Percentiles rank a stretch among this genome's conserved stretches.
Evolutionary conservation across 2,888 invertebrate species (phyloP).

Genomic region (Linyphia triangularis): DNA sequence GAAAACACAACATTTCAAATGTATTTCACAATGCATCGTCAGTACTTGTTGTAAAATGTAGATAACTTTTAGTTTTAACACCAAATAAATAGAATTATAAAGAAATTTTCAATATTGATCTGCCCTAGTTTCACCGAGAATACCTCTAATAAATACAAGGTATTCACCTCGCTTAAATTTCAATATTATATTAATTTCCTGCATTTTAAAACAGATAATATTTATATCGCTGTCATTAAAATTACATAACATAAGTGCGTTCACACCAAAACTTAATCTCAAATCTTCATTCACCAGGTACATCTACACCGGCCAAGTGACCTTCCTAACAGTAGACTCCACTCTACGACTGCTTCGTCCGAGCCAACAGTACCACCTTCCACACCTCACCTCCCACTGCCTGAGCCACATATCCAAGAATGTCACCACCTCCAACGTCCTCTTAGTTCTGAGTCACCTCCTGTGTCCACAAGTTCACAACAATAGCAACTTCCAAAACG

Average conservation of each 20-base stretch:
- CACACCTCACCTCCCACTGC: slow-evolving; percentile 85
- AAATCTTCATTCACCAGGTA: slow-evolving; percentile 81
- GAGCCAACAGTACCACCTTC: slow-evolving; percentile 87
- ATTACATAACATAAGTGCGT: neutral
- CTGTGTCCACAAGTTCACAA: slow-evolving; percentile 49
- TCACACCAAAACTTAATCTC: neutral
- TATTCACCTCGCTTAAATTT: too few relatives aligned
- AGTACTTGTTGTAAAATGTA: too few relatives aligned
- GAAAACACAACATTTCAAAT: too few relatives aligned
- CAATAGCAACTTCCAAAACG: neutral
- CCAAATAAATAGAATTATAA: too few relatives aligned
- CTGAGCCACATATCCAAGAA: slow-evolving; percentile 81
- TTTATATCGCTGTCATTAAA: too few relatives aligned
- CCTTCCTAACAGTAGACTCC: slow-evolving; percentile 84
- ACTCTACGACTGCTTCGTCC: slow-evolving; percentile 87
- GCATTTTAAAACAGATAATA: too few relatives aligned
- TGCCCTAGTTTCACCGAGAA: too few relatives aligned
- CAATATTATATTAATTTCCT: too few relatives aligned
- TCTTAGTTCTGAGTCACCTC: slow-evolving; percentile 63
- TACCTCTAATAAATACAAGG: too few relatives aligned
- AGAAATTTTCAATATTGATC: too few relatives aligned
- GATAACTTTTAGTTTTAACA: too few relatives aligned
- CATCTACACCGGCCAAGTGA: slow-evolving; percentile 84
- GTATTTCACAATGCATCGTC: too few relatives aligned
- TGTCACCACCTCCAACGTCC: slow-evolving; percentile 56